Conservation (phyloP, 2,888 invertebrate species). For the Pegoplata infirma region DNA sequence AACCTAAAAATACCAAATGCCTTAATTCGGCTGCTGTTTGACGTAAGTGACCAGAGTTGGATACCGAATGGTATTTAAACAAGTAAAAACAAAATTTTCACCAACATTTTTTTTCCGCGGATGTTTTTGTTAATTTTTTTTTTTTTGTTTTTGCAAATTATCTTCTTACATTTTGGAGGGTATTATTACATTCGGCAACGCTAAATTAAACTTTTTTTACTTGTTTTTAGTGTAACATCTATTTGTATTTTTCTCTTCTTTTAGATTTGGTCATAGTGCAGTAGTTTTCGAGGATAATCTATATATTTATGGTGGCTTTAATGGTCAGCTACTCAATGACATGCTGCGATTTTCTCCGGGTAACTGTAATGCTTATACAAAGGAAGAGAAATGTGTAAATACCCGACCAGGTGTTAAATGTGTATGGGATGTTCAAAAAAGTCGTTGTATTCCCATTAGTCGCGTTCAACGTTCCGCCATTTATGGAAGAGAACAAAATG, state of each 20-base stretch:
- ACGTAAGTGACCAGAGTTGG: too few relatives aligned
- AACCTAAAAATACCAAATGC: too few relatives aligned
- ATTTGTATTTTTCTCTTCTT: slow-evolving; percentile 60
- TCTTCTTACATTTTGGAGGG: too few relatives aligned
- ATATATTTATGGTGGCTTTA: slow-evolving; percentile 94
- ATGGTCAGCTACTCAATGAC: slow-evolving; percentile 95
- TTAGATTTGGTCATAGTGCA: slow-evolving; percentile 87
- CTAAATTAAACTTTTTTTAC: too few relatives aligned
- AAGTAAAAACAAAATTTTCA: too few relatives aligned
- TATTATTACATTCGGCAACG: too few relatives aligned
- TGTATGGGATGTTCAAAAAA: slow-evolving; percentile 87
- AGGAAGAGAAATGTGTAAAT: slow-evolving; percentile 84
- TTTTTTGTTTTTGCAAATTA: too few relatives aligned
- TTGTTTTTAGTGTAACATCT: too few relatives aligned
- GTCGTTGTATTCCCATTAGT: slow-evolving; percentile 81
- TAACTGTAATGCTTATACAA: slow-evolving; percentile 82
- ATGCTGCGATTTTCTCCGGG: slow-evolving; percentile 89
- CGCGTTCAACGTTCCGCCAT: slow-evolving; percentile 75
- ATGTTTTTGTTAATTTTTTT: too few relatives aligned
- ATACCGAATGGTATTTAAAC: too few relatives aligned
- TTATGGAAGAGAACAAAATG: slow-evolving; percentile 76
- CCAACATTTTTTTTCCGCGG: too few relatives aligned
- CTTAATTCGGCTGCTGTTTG: too few relatives aligned
- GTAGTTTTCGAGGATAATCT: slow-evolving; percentile 85
- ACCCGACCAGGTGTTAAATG: slow-evolving; percentile 89